These are phyloP conservation scores for Endotricha flammealis DNA, from an alignment of 2,888 invertebrate genomes.

Conservation along the genomic window DNA sequence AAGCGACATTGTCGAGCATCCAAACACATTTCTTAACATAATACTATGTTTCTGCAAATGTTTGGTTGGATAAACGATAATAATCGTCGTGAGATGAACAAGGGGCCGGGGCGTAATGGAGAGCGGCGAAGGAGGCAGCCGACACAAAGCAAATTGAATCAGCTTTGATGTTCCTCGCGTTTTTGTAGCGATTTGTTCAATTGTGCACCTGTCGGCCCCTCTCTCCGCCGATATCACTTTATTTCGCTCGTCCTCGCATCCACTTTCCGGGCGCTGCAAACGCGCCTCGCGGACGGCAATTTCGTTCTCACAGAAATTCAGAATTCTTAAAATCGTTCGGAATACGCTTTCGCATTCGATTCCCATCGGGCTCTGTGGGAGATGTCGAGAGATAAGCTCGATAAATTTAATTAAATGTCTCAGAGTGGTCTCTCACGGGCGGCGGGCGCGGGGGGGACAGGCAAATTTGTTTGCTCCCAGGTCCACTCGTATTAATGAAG, in stretches of 20 bases:
- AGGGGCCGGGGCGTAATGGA: conserved; percentile 8
- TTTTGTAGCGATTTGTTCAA: conserved; percentile 49
- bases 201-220: conserved; percentile 36
- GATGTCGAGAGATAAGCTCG: conserved; percentile 63
- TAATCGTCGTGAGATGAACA: too few species aligned
- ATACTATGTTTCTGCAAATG: too few species aligned
- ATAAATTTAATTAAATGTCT: conserved; percentile 74
- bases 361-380: conserved; percentile 53
- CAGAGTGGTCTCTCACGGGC: conserved; percentile 30
- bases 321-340: conserved; percentile 55
- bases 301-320: conserved; percentile 50
- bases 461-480: conserved; percentile 62
- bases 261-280: conserved; percentile 28
- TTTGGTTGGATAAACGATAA: too few species aligned
- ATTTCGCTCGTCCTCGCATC: conserved; percentile 29
- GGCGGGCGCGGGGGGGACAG: conserved; percentile 24
- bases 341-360: conserved; percentile 48
- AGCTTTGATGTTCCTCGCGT: conserved; percentile 31
- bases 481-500: conserved; percentile 59
- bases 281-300: conserved; percentile 12
- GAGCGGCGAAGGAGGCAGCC: conserved; percentile 10
- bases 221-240: conserved; percentile 28
- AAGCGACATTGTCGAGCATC: too few species aligned
- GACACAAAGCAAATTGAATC: conserved; percentile 25
- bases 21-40: too few species aligned